These are phyloP conservation scores for Merodon equestris DNA, from an alignment of 2,888 invertebrate species.

Conservation along the genomic window DNA sequence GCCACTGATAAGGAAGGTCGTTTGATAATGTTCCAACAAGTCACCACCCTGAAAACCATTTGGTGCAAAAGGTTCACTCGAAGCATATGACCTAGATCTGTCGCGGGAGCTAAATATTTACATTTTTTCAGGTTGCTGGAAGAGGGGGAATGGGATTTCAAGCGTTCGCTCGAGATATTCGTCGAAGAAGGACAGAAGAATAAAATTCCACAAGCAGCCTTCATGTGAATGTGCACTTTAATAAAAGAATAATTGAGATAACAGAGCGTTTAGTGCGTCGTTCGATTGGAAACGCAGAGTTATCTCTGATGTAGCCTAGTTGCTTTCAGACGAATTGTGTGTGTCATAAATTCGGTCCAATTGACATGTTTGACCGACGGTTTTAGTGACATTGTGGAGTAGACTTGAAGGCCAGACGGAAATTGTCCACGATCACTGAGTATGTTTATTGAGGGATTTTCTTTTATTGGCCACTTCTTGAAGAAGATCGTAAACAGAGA, in stretches of 20 bases:
- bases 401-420: no score
- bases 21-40: conserved; percentile 73
- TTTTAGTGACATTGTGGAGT: no score
- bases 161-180: conserved; percentile 71
- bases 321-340: background rate
- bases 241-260: conserved; percentile 33
- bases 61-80: conserved; percentile 73
- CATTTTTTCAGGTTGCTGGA: conserved; percentile 72
- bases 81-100: background rate
- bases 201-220: conserved; percentile 73
- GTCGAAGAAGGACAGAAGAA: conserved; percentile 68
- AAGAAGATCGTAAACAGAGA: no score
- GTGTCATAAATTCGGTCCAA: background rate
- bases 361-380: no score
- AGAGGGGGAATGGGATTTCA: conserved; percentile 74
- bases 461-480: no score
- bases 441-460: no score
- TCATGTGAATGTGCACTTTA: conserved; percentile 61
- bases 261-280: conserved; percentile 20
- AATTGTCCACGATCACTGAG: no score
- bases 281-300: background rate
- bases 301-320: conserved; percentile 44
- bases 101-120: background rate
- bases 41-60: conserved; percentile 73
- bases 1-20: conserved; percentile 72